Conservation (phyloP, 2,797 vertebrate species). For the Luscinia luscinia region DNA sequence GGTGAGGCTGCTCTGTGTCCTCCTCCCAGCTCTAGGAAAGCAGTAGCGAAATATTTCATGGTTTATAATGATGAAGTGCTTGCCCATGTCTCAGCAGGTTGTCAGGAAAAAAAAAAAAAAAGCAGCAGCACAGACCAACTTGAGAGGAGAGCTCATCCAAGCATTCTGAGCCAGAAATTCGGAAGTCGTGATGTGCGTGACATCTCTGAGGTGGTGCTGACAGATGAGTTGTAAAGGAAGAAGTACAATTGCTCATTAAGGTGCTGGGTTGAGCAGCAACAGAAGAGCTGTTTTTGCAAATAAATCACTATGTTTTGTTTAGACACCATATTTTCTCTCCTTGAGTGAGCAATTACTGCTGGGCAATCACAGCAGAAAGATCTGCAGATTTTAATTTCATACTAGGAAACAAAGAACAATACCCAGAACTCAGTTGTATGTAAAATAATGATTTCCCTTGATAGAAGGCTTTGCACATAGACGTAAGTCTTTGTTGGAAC, state of each 20-base stretch:
- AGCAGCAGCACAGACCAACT: background rate
- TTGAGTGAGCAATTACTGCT: conserved; percentile 8
- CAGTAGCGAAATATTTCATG: background rate
- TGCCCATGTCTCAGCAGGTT: conserved; percentile 1
- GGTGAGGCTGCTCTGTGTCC: background rate
- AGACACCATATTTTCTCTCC: background rate
- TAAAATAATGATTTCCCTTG: background rate
- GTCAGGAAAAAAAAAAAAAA: background rate
- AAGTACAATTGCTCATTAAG: background rate
- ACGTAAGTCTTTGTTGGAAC: background rate
- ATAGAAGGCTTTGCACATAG: background rate
- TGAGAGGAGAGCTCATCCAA: conserved; percentile 5
- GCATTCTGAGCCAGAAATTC: background rate
- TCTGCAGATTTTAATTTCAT: background rate
- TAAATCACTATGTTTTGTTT: conserved; percentile 4
- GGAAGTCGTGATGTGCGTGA: background rate
- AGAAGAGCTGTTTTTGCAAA: background rate
- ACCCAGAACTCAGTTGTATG: background rate
- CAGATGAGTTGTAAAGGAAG: background rate
- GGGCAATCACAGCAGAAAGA: background rate
- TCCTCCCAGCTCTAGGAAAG: background rate
- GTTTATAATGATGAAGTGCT: conserved; percentile 24
- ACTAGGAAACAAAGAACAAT: background rate
- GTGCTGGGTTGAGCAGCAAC: background rate
- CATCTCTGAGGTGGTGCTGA: background rate